Conservation (phyloP, 2,888 invertebrate species). For the Temnothorax rugatulus region DNA sequence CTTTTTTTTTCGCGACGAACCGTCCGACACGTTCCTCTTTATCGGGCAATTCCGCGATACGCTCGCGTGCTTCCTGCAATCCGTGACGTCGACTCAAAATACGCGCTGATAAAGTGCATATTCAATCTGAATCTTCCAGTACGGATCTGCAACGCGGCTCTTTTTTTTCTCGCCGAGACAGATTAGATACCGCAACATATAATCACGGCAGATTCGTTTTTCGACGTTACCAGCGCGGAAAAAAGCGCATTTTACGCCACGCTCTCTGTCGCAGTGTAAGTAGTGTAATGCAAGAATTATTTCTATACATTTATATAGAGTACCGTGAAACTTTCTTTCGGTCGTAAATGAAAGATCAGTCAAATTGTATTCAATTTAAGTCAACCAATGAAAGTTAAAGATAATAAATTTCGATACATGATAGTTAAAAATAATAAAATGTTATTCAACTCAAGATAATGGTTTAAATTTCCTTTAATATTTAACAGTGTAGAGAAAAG, state of each 20-base stretch:
- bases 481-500: not conserved
- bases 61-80: constrained; percentile 23
- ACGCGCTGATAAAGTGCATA: not conserved
- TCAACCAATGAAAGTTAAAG: no score
- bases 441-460: no score
- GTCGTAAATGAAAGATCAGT: not conserved
- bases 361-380: no score
- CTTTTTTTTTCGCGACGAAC: not conserved
- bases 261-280: not conserved
- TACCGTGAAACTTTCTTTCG: not conserved
- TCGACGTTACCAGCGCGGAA: not conserved
- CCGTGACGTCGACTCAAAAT: constrained; percentile 16
- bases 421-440: no score
- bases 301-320: not conserved
- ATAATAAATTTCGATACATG: no score
- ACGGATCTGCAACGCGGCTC: not conserved
- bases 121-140: constrained; percentile 3
- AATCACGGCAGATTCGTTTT: constrained; percentile 16
- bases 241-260: not conserved
- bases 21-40: not conserved
- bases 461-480: no score
- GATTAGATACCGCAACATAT: not conserved
- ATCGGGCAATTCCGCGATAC: constrained; percentile 25
- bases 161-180: not conserved
- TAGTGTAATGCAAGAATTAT: not conserved